Evolutionary conservation across 1,140 invertebrate species (phyloP), one percentile per base, ranked within the genome.

Genomic region (Lepidurus apus): DNA sequence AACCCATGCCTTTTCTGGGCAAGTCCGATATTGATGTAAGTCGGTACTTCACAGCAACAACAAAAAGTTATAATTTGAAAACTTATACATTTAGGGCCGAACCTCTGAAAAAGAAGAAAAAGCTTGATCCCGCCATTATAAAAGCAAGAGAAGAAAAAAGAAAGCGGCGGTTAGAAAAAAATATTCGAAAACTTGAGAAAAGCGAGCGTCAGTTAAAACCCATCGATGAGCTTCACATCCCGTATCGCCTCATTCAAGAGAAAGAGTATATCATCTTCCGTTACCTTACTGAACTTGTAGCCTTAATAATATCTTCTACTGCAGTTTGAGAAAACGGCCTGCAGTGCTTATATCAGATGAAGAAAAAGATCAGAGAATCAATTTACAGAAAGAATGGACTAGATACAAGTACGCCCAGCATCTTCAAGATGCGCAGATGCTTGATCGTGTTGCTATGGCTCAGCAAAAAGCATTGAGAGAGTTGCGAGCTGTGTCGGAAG

Each of bases 41-140:
- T 65, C 13, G 3, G 21, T 5, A 34, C 3, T 34, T 34, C 34
- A 17, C 45, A 75, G 21, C 7, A 34, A 3, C 2, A 34, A 42
- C 45, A 6, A 3, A 47, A 47, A 11, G 4, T 6, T 47, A 8
- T 65, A 9, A n/a, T 77, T 77, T 7, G 43, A 3, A 77, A 43
- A 10, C 44, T n/a, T 53, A 75, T 80, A 53, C 78, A 77, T 42
- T 42, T 81, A 91, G 90, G 82, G 92, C 88, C 44, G 94, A 96
- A 85, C 94, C 95, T 3, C 84, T 96, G 80, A 96, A 93, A 84
- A 96, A 93, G 85, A 96, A 95, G 84, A 95, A 92, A 83, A 91
- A 88, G 83, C 78, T 95, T 6, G 95, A 97, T 87, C 95, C 94
- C 42, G 86, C 87, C 13, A 86, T 96, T 43, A 80, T 94, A 1